Conservation (phyloP, 2,888 invertebrate genomes). For the Polymixis lichenea region DNA sequence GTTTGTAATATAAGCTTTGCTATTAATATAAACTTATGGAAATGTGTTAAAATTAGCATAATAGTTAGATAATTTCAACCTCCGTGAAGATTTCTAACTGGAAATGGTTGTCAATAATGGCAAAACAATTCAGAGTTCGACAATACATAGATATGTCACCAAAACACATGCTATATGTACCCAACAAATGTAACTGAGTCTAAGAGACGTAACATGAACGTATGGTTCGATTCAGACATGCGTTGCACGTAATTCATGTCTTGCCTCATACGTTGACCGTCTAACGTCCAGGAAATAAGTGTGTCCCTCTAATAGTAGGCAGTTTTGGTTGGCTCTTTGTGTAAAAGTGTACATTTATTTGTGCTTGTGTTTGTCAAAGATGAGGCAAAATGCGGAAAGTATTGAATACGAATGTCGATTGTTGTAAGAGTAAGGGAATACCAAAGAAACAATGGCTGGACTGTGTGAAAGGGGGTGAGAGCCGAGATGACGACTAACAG, state of each 20-base stretch:
- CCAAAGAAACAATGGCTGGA: no score
- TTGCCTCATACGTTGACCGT: constrained; percentile 19
- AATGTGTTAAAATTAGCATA: no score
- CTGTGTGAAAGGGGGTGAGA: no score
- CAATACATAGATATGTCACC: background rate
- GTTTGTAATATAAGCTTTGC: no score
- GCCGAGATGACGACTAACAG: no score
- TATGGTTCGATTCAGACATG: constrained; percentile 24
- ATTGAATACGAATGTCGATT: no score
- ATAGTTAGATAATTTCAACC: no score
- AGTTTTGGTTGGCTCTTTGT: background rate
- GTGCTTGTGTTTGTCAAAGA: no score
- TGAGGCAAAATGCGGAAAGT: no score
- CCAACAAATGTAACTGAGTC: background rate
- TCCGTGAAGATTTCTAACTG: background rate
- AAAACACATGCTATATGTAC: no score
- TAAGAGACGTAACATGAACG: background rate
- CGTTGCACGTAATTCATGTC: constrained; percentile 34
- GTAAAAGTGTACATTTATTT: background rate
- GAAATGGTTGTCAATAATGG: background rate
- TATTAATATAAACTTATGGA: no score
- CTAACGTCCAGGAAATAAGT: constrained; percentile 20
- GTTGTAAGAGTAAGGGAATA: no score
- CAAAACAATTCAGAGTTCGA: background rate
- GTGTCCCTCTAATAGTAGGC: background rate